Conservation (phyloP, 2,113 vertebrate species). For the Amblyornis subalaris region DNA sequence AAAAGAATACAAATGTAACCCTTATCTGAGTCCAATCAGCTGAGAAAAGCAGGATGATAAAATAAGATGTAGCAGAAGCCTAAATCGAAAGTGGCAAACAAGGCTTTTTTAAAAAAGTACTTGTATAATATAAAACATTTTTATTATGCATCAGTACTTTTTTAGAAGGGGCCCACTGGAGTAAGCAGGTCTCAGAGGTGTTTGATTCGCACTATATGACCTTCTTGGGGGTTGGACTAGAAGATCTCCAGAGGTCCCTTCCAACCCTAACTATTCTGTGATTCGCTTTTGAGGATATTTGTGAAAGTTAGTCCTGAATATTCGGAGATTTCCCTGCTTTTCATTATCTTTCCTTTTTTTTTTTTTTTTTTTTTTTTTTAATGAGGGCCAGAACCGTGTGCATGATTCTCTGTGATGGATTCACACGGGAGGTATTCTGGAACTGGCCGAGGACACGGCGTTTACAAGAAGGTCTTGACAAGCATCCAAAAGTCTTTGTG, state of each 20-base stretch:
- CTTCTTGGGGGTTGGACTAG: not conserved
- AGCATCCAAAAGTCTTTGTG: conserved; percentile 25
- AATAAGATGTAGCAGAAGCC: not conserved
- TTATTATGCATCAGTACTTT: fast-evolving
- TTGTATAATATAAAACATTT: not conserved
- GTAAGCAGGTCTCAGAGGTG: not conserved
- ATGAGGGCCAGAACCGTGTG: not conserved
- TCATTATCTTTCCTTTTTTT: not conserved
- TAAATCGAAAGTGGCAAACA: not conserved
- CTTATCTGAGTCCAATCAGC: not conserved
- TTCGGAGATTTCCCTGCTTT: conserved; percentile 23
- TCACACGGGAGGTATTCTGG: conserved; percentile 41
- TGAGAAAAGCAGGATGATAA: not conserved
- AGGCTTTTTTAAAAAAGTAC: fast-evolving
- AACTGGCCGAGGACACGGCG: conserved; percentile 16
- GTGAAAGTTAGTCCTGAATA: not conserved
- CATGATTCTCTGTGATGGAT: not conserved
- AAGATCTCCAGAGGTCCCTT: not conserved
- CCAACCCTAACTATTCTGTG: not conserved
- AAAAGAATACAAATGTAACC: not conserved
- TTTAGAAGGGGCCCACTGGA: not conserved
- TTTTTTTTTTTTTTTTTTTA: not conserved
- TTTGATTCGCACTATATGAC: not conserved
- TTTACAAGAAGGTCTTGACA: conserved; percentile 60
- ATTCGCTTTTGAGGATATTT: not conserved